These are phyloP conservation scores for Cetonia aurata DNA, from an alignment of 2,888 invertebrate species.

Conservation along the genomic window DNA sequence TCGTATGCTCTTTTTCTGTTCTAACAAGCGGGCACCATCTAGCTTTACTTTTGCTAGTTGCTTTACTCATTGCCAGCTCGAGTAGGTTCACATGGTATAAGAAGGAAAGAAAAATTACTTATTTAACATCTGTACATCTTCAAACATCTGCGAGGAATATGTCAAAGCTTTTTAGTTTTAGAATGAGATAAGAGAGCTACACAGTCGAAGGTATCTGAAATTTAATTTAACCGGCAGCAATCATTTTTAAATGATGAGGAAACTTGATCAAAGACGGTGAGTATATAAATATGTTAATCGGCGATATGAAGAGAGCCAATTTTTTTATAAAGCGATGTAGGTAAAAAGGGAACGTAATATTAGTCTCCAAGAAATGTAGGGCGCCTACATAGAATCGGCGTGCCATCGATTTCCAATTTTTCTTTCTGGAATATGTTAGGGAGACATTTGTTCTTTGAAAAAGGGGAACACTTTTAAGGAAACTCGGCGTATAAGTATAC, in stretches of 20 bases:
- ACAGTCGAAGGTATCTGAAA: too few species aligned
- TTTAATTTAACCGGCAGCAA: too few species aligned
- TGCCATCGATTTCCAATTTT: constrained; percentile 29
- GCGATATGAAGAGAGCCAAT: background rate
- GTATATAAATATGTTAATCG: constrained; percentile 16
- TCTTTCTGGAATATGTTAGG: constrained; percentile 12
- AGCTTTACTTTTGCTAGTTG: too few species aligned
- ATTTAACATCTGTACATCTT: too few species aligned
- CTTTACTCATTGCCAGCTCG: too few species aligned
- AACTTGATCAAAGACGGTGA: constrained; percentile 2
- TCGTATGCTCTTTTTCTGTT: too few species aligned
- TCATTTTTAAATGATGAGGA: background rate
- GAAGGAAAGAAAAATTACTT: too few species aligned
- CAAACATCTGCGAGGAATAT: too few species aligned
- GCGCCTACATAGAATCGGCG: constrained; percentile 20
- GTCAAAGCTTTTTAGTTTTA: too few species aligned
- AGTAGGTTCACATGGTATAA: too few species aligned
- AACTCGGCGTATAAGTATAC: constrained; percentile 2
- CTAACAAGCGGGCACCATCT: too few species aligned
- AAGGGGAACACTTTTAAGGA: constrained; percentile 8
- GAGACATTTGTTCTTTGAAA: constrained; percentile 24
- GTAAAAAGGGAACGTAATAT: constrained; percentile 7
- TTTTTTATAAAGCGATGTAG: background rate
- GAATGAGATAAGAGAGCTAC: too few species aligned
- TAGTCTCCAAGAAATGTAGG: constrained; percentile 3